Conservation (phyloP, 2,797 vertebrate species). For the Acrossocheilus wenchowensis region DNA sequence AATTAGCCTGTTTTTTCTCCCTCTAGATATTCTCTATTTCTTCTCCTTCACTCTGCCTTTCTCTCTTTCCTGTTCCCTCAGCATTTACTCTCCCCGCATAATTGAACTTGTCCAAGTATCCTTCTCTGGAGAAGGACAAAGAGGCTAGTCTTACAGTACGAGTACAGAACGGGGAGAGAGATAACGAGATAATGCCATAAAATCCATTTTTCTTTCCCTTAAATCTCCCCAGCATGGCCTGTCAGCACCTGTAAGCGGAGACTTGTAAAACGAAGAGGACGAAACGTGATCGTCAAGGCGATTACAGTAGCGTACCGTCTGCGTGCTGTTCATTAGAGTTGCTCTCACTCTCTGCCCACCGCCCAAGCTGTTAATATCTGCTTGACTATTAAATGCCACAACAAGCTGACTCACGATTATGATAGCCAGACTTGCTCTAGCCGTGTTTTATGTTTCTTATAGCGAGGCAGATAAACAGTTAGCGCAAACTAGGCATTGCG, state of each 20-base stretch:
- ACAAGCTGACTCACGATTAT: constrained; percentile 36
- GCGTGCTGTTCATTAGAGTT: constrained; percentile 24
- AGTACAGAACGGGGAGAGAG: constrained; percentile 18
- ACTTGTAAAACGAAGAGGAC: constrained; percentile 27
- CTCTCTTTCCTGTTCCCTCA: constrained; percentile 23
- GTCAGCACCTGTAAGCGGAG: constrained; percentile 42
- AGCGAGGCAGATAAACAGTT: constrained; percentile 51
- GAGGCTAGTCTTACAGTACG: constrained; percentile 40
- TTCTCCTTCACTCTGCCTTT: constrained; percentile 28
- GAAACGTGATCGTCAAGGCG: constrained; percentile 29
- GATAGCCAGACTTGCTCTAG: not conserved
- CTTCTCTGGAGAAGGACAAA: constrained; percentile 50
- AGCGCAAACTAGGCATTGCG: constrained; percentile 50
- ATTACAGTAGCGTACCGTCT: constrained; percentile 18
- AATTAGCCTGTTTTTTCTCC: constrained; percentile 75
- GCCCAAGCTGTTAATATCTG: constrained; percentile 26
- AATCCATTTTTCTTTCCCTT: constrained; percentile 47
- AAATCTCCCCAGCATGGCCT: constrained; percentile 50
- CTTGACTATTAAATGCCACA: constrained; percentile 39
- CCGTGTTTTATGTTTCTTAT: constrained; percentile 68
- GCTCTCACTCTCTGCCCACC: not conserved
- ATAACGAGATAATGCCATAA: constrained; percentile 46
- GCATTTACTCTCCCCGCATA: constrained; percentile 63
- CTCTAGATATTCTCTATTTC: constrained; percentile 68
- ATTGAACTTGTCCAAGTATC: constrained; percentile 62